phyloP scores from a whole-genome alignment of 2,888 invertebrate species.

The Idaea dimidiata region DNA sequence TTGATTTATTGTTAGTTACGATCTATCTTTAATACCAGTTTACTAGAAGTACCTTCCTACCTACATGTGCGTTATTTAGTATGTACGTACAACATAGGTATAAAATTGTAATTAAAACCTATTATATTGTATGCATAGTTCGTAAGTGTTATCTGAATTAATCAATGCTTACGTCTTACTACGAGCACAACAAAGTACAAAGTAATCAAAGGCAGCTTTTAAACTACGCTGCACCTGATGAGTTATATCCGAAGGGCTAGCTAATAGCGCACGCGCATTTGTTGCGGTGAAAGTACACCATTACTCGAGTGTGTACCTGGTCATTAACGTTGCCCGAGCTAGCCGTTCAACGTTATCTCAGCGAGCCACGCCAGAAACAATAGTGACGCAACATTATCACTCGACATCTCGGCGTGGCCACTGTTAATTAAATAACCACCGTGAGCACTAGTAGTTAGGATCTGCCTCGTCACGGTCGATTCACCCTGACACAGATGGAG shows the following conservation, averaged over 20 bases:
- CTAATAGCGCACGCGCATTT: constrained; percentile 28
- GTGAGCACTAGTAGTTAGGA: constrained; percentile 21
- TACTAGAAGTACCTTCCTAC: background rate
- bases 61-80: background rate
- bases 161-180: constrained; percentile 3
- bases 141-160: background rate
- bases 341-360: constrained; percentile 28
- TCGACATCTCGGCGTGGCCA: constrained; percentile 30
- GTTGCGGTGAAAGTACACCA: constrained; percentile 48
- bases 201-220: constrained; percentile 42
- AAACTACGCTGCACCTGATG: constrained; percentile 24
- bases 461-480: constrained; percentile 47
- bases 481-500: constrained; percentile 43
- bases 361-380: constrained; percentile 28
- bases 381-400: constrained; percentile 29
- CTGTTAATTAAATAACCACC: constrained; percentile 60
- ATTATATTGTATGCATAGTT: background rate
- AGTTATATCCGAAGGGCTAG: constrained; percentile 39
- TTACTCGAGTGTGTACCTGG: constrained; percentile 32
- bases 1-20: background rate
- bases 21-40: background rate
- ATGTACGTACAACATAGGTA: no score
- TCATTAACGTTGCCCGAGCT: constrained; percentile 24
- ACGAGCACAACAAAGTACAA: background rate
- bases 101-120: no score